Conservation (phyloP, 2,797 vertebrate genomes). For the Microctenopoma stevenorrisi region DNA sequence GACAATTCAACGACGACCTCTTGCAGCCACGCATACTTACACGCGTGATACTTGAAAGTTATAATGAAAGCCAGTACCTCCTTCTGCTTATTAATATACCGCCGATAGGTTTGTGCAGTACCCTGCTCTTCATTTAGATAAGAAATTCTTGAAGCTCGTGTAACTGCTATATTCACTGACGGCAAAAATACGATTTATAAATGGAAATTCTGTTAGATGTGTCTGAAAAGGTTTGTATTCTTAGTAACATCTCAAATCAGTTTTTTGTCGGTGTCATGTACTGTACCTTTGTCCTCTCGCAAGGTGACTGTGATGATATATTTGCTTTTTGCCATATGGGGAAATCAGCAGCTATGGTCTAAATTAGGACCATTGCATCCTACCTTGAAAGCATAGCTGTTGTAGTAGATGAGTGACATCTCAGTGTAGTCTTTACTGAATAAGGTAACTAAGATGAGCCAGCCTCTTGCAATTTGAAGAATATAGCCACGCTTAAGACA, state of each 20-base stretch:
- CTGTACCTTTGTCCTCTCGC: not conserved
- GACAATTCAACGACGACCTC: not conserved
- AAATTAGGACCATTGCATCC: not conserved
- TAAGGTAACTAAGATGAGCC: not conserved
- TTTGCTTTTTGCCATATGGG: not conserved
- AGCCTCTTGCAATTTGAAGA: not conserved
- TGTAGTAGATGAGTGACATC: not conserved
- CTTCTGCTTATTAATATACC: not conserved
- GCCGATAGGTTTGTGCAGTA: not conserved
- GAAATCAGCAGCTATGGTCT: too few species aligned
- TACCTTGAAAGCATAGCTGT: not conserved
- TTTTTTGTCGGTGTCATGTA: conserved; percentile 4
- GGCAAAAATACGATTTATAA: not conserved
- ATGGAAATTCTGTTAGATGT: not conserved
- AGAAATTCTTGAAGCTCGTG: not conserved
- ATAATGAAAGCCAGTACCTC: not conserved
- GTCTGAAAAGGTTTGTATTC: not conserved
- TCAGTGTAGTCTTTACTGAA: not conserved
- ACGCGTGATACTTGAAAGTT: not conserved
- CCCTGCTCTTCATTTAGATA: accelerated
- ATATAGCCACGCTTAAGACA: not conserved
- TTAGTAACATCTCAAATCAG: not conserved
- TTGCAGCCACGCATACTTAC: accelerated
- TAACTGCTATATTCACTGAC: not conserved
- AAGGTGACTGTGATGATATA: not conserved